Conservation (phyloP, 2,113 vertebrate genomes). For the Leptosomus discolor region DNA sequence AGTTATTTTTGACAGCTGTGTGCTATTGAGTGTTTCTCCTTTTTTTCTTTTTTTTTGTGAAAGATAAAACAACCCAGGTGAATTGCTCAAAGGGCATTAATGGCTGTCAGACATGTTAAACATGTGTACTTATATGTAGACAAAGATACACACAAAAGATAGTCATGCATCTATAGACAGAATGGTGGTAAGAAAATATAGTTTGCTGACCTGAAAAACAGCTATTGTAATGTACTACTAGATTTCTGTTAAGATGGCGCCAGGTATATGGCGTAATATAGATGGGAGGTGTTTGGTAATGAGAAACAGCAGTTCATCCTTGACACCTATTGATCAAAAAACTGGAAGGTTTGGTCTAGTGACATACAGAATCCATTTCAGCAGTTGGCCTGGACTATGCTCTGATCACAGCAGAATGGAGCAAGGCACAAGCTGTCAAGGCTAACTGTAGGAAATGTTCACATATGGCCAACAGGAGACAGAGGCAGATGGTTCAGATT, state of each 20-base stretch:
- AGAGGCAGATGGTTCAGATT: not conserved
- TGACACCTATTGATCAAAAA: slow-evolving; percentile 7
- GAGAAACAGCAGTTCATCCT: not conserved
- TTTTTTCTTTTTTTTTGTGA: not conserved
- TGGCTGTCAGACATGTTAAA: slow-evolving; percentile 10
- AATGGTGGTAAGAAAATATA: not conserved
- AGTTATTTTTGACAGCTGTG: slow-evolving; percentile 33
- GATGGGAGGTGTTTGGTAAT: not conserved
- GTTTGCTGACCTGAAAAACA: not conserved
- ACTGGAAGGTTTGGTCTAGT: not conserved
- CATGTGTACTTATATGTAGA: not conserved
- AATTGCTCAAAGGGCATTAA: slow-evolving; percentile 27
- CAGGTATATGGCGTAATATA: not conserved
- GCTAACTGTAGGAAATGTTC: slow-evolving; percentile 4
- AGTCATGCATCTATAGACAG: not conserved
- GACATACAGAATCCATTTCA: not conserved
- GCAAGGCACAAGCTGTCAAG: not conserved
- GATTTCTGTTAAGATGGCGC: not conserved
- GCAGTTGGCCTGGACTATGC: not conserved
- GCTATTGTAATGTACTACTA: not conserved
- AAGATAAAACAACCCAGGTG: slow-evolving; percentile 32
- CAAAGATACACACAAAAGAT: not conserved
- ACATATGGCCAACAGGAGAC: slow-evolving; percentile 51
- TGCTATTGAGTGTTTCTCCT: not conserved
- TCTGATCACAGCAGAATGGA: not conserved